Conservation (phyloP, 1,140 invertebrate genomes). For the Lasioglossum baleicum region DNA sequence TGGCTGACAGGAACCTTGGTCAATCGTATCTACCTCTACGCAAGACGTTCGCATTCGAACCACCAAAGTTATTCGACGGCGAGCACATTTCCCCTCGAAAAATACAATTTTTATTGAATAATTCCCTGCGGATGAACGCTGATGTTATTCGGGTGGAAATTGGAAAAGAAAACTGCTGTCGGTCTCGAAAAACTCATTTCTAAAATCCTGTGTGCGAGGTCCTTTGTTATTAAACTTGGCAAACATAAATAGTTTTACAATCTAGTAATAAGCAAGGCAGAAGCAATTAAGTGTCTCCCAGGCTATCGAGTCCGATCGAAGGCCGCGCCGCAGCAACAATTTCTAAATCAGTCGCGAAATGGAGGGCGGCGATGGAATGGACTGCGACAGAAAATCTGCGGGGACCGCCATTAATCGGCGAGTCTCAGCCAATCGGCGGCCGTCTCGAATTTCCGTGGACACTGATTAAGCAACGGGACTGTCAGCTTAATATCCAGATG, state of each 20-base stretch:
- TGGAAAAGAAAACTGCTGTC: no score
- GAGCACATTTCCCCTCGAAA: slow-evolving; percentile 9
- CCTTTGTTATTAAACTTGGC: no score
- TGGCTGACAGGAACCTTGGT: slow-evolving; percentile 63
- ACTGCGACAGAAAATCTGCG: neutral
- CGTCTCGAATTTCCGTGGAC: slow-evolving; percentile 35
- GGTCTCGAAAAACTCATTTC: no score
- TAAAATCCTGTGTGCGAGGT: no score
- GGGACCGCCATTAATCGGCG: neutral
- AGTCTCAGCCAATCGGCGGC: neutral
- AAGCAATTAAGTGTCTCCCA: neutral
- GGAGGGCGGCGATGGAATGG: neutral
- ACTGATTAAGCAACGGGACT: slow-evolving; percentile 37
- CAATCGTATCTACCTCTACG: slow-evolving; percentile 60
- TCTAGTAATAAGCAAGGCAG: no score
- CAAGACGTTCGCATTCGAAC: slow-evolving; percentile 58
- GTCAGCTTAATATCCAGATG: slow-evolving; percentile 38
- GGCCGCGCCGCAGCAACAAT: neutral
- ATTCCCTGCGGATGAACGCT: no score
- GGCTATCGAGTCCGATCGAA: no score
- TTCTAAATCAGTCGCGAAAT: no score
- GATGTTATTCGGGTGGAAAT: neutral
- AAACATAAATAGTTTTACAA: no score
- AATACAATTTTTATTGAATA: neutral
- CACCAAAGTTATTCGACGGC: slow-evolving; percentile 30